Base-by-base conservation (phyloP, 2,113 vertebrate species). In the Trichechus manatus region DNA sequence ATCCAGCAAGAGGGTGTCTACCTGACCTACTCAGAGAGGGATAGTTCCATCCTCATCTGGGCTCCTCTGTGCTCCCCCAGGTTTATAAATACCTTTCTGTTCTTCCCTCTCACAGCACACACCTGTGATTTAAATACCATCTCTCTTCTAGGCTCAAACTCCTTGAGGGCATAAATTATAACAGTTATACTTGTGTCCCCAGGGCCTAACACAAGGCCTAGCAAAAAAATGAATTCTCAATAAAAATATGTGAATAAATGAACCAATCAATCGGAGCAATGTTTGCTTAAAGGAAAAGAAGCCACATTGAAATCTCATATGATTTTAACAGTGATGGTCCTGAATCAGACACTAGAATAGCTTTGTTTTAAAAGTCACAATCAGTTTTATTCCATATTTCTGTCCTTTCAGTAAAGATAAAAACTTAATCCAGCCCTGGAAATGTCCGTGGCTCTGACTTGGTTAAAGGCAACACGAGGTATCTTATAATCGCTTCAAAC, bases 371-470 rank as follows among this genome's bases (percentile, higher is more conserved):
- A 36, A 68, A 88, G 25, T 79, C 64, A 15, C 9, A 8, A 68
- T 87, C n/a, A 85, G 31, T 89, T 96, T 90, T 88, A 79, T 25
- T 92, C 44, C 39, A 68, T 33, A 5, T 25, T 47, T 27, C 39
- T 74, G 9, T 92, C 75, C 91, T 82, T 94, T 66, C 88, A 79
- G 77, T 68, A 81, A 75, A 88, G 22, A 87, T 15, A 53, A 92
- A 85, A 47, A 23, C 15, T 22, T 78, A 72, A 66, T 23, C 29
- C 3, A 53, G 64, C 19, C 25, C 33, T 42, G 22, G 50, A 42
- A 72, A 61, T 68, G 13, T 4, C 33, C 42, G 5, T 77, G 31
- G 19, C 78, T 83, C 20, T 47, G 42, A 86, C 19, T 75, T 64
- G 53, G 61, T 82, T 79, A 44, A 83, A 94, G 53, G 74, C 63